Conservation (phyloP, 2,888 invertebrate species). For the Epirrita christyi region DNA sequence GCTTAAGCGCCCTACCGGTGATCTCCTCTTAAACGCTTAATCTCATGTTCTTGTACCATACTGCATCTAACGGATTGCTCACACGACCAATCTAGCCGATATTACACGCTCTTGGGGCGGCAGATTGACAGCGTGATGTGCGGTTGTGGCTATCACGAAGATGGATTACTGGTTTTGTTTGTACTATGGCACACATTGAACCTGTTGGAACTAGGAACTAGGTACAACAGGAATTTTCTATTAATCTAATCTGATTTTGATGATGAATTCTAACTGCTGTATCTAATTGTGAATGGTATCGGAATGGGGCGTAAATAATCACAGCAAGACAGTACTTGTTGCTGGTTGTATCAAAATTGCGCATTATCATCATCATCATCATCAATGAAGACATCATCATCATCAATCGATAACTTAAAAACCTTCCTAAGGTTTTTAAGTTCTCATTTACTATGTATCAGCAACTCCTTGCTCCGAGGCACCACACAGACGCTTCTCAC, state of each 20-base stretch:
- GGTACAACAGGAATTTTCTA: neutral
- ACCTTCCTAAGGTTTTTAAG: too few relatives aligned
- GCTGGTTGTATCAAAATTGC: neutral
- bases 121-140: conserved; percentile 26
- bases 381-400: too few relatives aligned
- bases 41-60: conserved; percentile 1
- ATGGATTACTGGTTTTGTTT: conserved; percentile 29
- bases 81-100: conserved; percentile 23
- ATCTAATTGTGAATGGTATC: neutral
- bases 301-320: too few relatives aligned
- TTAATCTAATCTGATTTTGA: neutral
- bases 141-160: conserved; percentile 27
- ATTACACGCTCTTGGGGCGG: conserved; percentile 29
- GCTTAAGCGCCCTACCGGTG: too few relatives aligned
- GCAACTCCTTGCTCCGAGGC: too few relatives aligned
- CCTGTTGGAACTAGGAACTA: neutral
- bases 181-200: conserved; percentile 15
- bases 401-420: too few relatives aligned
- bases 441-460: too few relatives aligned
- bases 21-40: too few relatives aligned
- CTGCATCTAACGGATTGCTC: conserved; percentile 20
- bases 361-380: neutral
- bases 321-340: neutral
- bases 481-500: too few relatives aligned
- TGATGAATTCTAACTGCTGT: neutral